Conservation (phyloP, 2,113 vertebrate genomes). For the Oreochromis niloticus region DNA sequence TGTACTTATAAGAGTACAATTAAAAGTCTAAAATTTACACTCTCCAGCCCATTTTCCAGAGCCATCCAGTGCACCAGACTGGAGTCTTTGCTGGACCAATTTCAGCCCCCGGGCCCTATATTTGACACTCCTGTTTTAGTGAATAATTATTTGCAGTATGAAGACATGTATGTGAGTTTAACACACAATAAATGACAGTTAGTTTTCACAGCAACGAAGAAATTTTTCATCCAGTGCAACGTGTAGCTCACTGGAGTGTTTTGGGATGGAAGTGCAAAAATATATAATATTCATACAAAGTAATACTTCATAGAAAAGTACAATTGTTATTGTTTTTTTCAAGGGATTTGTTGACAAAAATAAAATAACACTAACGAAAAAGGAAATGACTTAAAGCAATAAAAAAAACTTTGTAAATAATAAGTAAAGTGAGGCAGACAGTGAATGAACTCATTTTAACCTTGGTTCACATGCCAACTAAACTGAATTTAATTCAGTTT, state of each 20-base stretch:
- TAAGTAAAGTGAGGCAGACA: neutral
- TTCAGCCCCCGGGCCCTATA: neutral
- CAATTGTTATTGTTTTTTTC: fast-evolving
- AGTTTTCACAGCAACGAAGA: neutral
- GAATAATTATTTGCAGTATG: neutral
- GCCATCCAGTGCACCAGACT: no score
- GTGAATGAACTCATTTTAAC: neutral
- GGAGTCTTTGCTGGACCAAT: neutral
- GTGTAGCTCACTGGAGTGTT: neutral
- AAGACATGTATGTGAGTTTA: neutral
- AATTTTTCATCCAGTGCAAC: neutral
- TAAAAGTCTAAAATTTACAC: no score
- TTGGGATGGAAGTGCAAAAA: neutral
- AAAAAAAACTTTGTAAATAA: neutral
- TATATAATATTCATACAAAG: neutral
- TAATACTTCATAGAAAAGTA: neutral
- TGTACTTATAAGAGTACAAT: neutral
- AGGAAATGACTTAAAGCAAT: neutral
- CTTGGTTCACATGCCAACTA: neutral
- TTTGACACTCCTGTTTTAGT: neutral
- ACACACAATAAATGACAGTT: neutral
- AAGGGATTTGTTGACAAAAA: neutral
- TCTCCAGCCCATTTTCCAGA: no score
- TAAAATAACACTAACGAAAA: neutral
- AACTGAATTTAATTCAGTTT: neutral